Base-by-base conservation (phyloP, 2,888 invertebrate species). In the Dastarcus helophoroides region DNA sequence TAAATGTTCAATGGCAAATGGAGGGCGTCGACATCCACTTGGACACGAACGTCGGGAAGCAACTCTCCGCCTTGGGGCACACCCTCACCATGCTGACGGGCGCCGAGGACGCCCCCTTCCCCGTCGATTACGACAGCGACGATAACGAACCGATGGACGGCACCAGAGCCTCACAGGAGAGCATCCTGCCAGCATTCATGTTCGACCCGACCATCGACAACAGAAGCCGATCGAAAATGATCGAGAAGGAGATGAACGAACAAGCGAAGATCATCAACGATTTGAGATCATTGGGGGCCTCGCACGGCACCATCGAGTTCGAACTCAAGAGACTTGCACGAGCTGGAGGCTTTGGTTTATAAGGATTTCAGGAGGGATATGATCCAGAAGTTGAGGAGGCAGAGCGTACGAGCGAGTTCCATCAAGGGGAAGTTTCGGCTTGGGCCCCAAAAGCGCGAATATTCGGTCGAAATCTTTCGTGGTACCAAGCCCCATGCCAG, bases 1-100 rank as follows among this genome's bases (percentile, higher is more conserved):
- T 98, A 34, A 95, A 95, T 62, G 93, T 98, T 1, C 84, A 90
- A 41, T 97, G 97, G 93, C 86, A 95, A 64, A 98, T 98, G 98
- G 90, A 95, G 59, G 98, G 98, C 28, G 91, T 95, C 5, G 94
- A 94, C 53, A 91, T 95, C 41, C 91, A 95, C 58, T 64, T 95
- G 32, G 94, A 95, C 60, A 88, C 91, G 1, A 90, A 85, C 57
- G 90, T 98, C 23, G 97, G 97, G 30, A 93, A 95, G 58, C 88
- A 94, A 53, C 66, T 97, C 14, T 91, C 93, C 0, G 84, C 93
- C 1, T 67, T 97, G 19, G 93, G 94, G 0, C 88, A 93, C 58
- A 97, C 97, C 0, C 71, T 97, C 32, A 95, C 97, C 0, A 89
- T 91, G 73, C 67, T 97, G 25, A 91, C 94, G 0, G 91, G 89